Base-by-base conservation (phyloP, 2,888 invertebrate species). In the Xestia sexstrigata region DNA sequence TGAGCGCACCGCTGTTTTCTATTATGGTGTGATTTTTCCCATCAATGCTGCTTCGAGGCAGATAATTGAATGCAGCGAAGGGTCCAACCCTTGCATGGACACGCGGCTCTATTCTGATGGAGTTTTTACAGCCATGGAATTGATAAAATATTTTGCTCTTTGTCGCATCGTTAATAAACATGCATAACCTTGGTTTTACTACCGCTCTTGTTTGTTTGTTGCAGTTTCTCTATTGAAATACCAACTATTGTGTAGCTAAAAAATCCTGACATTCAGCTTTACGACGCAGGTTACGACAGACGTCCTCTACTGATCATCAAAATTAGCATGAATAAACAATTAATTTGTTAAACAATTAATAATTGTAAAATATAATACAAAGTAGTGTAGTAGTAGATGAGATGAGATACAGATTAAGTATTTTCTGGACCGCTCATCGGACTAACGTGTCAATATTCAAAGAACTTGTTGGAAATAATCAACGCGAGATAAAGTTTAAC, bases 31-130 rank as follows among this genome's bases (percentile, higher is more conserved):
- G 92, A 92, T 92, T 92, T 92, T 91, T 92, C 91, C 89, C 91
- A 89, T 89, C 90, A 88, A 80, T 86, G 84, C 84, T 88, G 90
- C 81, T 87, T 87, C 84, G 84, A 88, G 88, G 89, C 89, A 79
- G 88, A 86, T 92, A 92, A 92, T 92, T 92, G 92, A 91, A 92
- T 91, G 91, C 92, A 91, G 88, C 83, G 85, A 81, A 92, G 93
- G 92, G 92, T 89, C 85, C 74, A 72, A 81, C 89, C 90, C 91
- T 89, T 89, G 85, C 82, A 83, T 73, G 82, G 60, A 55, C 71
- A 71, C n/a, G 70, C 52, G 86, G 77, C 65, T 74, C 69, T 90
- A 89, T 91, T 90, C 91, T 87, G 87, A 63, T 1, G 15, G 30
- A 17, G 23, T 39, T 17, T 55, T 66, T 17, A 8, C 20, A 35